Evolutionary conservation across 2,113 vertebrate species (phyloP).

Genomic region (Cololabis saira): DNA sequence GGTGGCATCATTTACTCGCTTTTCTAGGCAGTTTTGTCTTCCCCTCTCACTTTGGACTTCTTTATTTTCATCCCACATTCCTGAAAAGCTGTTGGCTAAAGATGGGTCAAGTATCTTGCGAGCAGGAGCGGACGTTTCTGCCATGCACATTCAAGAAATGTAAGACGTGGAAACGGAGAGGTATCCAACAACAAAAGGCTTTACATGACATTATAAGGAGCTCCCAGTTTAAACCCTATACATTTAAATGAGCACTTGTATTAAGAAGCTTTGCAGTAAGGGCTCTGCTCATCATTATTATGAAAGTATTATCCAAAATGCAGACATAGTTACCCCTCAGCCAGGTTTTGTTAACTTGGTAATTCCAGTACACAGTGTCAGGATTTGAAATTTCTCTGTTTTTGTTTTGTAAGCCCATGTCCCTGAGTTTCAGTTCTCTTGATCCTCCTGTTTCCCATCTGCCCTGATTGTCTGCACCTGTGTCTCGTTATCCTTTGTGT

Average conservation of each 20-base stretch:
- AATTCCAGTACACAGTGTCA: conserved; percentile 19
- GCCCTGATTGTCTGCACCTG: no score
- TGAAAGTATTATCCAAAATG: conserved; percentile 41
- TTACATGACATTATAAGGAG: conserved; percentile 46
- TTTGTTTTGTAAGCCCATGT: no score
- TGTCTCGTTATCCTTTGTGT: no score
- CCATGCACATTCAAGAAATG: neutral
- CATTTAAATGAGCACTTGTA: conserved; percentile 61
- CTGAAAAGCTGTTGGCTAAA: neutral
- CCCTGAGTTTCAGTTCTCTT: no score
- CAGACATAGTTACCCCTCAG: conserved; percentile 36
- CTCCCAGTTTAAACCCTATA: conserved; percentile 31
- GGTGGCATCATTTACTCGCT: conserved; percentile 49
- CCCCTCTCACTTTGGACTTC: conserved; percentile 9
- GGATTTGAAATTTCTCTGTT: no score
- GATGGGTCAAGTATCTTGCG: conserved; percentile 19
- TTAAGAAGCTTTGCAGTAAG: conserved; percentile 57
- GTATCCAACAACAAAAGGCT: conserved; percentile 48
- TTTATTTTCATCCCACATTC: neutral
- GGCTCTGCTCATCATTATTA: conserved; percentile 49
- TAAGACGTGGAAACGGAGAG: conserved; percentile 22
- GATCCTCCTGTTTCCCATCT: no score
- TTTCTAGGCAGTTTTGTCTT: conserved; percentile 51
- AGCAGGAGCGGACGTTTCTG: conserved; percentile 19
- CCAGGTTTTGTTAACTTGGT: conserved; percentile 15